phyloP scores from a whole-genome alignment of 2,797 vertebrate species.

The Danionella dracula region DNA sequence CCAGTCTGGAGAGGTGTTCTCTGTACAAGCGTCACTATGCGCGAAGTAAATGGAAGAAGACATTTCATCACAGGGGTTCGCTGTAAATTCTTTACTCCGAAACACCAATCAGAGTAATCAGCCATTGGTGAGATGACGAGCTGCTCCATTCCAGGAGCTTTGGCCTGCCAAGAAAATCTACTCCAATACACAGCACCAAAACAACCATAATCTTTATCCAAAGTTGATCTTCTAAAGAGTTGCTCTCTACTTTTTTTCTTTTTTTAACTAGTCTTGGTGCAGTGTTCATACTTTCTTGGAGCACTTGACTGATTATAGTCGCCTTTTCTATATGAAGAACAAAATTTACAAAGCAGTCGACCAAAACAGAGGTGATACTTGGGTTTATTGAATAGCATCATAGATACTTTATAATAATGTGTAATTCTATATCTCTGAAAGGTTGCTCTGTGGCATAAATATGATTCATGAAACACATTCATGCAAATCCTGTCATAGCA shows the following conservation, averaged over 20 bases:
- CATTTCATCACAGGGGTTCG: not conserved
- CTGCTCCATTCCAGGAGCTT: too few relatives aligned
- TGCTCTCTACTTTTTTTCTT: too few relatives aligned
- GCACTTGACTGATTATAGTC: too few relatives aligned
- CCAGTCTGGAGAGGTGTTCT: not conserved
- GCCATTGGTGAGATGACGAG: not conserved
- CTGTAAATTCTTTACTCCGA: not conserved
- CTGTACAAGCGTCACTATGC: not conserved
- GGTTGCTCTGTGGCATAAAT: conserved; percentile 31
- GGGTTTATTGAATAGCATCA: conserved; percentile 45
- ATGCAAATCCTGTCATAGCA: conserved; percentile 41
- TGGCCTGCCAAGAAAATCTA: too few relatives aligned
- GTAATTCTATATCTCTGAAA: conserved; percentile 31
- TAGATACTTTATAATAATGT: conserved; percentile 34
- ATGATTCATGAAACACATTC: conserved; percentile 39
- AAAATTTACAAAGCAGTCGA: too few relatives aligned
- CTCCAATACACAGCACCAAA: too few relatives aligned
- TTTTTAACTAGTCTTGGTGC: too few relatives aligned
- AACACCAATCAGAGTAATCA: not conserved
- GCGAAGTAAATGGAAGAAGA: not conserved
- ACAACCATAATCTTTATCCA: too few relatives aligned
- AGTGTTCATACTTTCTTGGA: too few relatives aligned
- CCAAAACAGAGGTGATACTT: conserved; percentile 26
- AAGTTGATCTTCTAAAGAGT: too few relatives aligned
- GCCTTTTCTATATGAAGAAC: too few relatives aligned